Evolutionary conservation across 1,140 invertebrate genomes (phyloP).

Genomic region (Anadara kagoshimensis): DNA sequence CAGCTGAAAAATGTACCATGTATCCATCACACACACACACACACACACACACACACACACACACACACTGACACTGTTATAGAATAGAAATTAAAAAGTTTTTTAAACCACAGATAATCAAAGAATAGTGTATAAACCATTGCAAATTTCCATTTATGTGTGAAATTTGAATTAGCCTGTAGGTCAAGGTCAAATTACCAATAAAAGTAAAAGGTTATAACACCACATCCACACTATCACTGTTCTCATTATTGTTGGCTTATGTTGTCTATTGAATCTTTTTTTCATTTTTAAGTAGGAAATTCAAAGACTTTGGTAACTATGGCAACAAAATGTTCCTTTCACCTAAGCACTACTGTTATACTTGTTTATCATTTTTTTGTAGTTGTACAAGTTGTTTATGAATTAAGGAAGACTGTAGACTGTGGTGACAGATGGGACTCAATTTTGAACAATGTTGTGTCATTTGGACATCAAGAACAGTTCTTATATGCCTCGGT

Average conservation of each 20-base stretch:
- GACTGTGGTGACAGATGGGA: conserved; percentile 45
- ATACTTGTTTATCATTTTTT: conserved; percentile 9
- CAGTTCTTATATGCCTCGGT: conserved; percentile 68
- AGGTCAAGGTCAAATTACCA: too few species aligned
- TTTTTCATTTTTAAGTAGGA: too few species aligned
- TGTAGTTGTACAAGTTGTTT: conserved; percentile 17
- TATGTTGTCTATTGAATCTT: too few species aligned
- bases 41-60: too few species aligned
- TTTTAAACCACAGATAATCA: not conserved
- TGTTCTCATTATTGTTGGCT: too few species aligned
- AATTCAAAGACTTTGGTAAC: too few species aligned
- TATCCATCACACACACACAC: too few species aligned
- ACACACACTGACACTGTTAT: not conserved
- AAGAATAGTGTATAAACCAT: not conserved
- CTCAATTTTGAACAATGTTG: conserved; percentile 45
- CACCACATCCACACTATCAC: too few species aligned
- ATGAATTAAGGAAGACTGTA: conserved; percentile 41
- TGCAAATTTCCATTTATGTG: not conserved
- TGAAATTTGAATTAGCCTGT: not conserved
- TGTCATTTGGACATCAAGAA: conserved; percentile 61
- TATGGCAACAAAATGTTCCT: too few species aligned
- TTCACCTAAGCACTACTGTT: too few species aligned
- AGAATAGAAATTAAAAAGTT: not conserved
- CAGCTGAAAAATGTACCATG: not conserved
- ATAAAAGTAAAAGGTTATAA: too few species aligned